A percentile compares a stretch with the other conserved stretches of the same genome.
phyloP scores from a whole-genome alignment of 2,888 invertebrate genomes.

The Tachina fera region DNA sequence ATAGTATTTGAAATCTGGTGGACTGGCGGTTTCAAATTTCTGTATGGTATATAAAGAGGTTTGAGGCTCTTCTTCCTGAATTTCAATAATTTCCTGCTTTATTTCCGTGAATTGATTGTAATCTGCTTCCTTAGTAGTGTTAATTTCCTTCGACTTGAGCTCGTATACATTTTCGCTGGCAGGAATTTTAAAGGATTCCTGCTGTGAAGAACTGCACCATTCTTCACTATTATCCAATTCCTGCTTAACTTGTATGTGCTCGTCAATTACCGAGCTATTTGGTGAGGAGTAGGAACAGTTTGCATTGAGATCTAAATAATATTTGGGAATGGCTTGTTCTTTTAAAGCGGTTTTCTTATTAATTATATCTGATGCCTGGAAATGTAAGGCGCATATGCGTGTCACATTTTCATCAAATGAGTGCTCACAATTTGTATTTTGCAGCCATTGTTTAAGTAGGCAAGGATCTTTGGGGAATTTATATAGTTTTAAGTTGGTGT shows the following conservation, averaged over 20 bases:
- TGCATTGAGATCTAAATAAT: constrained; percentile 38
- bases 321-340: constrained; percentile 66
- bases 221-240: constrained; percentile 57
- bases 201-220: not conserved
- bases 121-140: not conserved
- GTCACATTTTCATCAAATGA: constrained; percentile 33
- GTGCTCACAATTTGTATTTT: constrained; percentile 46
- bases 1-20: constrained; percentile 1
- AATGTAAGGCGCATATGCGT: constrained; percentile 69
- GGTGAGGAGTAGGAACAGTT: not conserved
- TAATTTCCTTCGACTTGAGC: constrained; percentile 18
- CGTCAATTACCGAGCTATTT: constrained; percentile 33
- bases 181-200: not conserved
- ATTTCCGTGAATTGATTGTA: constrained; percentile 18
- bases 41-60: constrained; percentile 28
- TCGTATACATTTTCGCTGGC: constrained; percentile 26
- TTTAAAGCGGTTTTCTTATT: constrained; percentile 21
- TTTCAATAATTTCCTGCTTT: constrained; percentile 52
- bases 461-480: constrained; percentile 68
- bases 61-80: constrained; percentile 47
- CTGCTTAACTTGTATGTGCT: constrained; percentile 56
- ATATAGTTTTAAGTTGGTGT: constrained; percentile 54
- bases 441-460: constrained; percentile 68
- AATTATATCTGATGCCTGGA: constrained; percentile 45
- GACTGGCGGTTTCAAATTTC: constrained; percentile 18